A percentile compares a stretch with the other conserved stretches of the same genome.
These are phyloP conservation scores for Rotaria sp. DNA, from an alignment of 2,888 invertebrate genomes.

Conservation along the genomic window DNA sequence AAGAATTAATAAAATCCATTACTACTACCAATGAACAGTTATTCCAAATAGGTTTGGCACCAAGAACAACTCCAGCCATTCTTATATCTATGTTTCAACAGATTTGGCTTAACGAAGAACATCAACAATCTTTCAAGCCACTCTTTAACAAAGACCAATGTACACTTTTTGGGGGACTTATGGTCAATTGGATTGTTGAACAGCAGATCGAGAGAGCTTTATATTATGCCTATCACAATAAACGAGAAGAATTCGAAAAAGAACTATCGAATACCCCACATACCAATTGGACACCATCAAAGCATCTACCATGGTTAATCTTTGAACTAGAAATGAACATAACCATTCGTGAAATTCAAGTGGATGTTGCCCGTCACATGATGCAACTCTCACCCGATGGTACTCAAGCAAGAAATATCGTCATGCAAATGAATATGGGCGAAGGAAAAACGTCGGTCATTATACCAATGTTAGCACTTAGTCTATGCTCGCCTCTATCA, in stretches of 20 bases:
- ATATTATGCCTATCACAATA: not conserved
- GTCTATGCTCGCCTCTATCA: not conserved
- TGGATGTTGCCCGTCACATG: slow-evolving; percentile 9
- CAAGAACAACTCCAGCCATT: not conserved
- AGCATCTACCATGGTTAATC: not conserved
- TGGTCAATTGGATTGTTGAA: not conserved
- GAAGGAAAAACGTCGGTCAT: slow-evolving; percentile 14
- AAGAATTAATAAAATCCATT: not conserved
- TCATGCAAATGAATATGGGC: slow-evolving; percentile 27
- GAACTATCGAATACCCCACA: not conserved
- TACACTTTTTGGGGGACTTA: not conserved
- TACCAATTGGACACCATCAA: not conserved
- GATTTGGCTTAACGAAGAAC: not conserved
- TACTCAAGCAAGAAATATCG: not conserved
- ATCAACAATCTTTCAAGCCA: not conserved
- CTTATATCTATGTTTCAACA: not conserved
- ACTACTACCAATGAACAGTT: not conserved
- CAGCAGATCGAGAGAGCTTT: not conserved
- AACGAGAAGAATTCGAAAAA: slow-evolving; percentile 11
- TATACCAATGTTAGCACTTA: not conserved
- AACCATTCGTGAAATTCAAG: slow-evolving; percentile 9
- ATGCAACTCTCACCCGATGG: not conserved
- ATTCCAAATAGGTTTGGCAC: not conserved
- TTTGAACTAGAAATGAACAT: slow-evolving; percentile 11
- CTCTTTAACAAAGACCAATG: not conserved